Evolutionary conservation across 2,797 vertebrate genomes (phyloP).

Genomic region (Nannoperca australis): DNA sequence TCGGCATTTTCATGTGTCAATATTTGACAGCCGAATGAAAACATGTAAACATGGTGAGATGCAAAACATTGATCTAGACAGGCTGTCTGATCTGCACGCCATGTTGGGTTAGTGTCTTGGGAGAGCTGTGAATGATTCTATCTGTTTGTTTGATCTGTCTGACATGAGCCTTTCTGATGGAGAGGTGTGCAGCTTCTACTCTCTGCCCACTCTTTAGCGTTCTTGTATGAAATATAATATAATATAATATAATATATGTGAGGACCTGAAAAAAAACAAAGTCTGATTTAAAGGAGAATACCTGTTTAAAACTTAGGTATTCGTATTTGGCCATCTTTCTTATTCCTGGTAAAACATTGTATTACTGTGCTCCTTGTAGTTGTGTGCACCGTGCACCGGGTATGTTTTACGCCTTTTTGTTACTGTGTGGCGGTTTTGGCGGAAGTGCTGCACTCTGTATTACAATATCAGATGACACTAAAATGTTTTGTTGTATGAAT

Average conservation of each 20-base stretch:
- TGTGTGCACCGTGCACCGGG: neutral
- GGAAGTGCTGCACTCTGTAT: neutral
- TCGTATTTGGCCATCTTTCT: conserved; percentile 13
- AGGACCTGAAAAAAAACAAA: neutral
- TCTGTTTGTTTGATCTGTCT: conserved; percentile 43
- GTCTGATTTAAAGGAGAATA: neutral
- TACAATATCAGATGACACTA: too few relatives aligned
- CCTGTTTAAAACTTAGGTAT: neutral
- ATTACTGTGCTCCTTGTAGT: neutral
- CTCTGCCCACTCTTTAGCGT: neutral
- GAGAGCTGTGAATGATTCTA: conserved; percentile 25
- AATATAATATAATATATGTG: too few relatives aligned
- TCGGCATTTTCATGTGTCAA: conserved; percentile 37
- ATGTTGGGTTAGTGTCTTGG: conserved; percentile 27
- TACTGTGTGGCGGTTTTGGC: neutral
- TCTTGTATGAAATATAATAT: neutral
- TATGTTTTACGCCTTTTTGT: neutral
- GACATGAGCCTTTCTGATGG: neutral
- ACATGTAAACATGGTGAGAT: conserved; percentile 39
- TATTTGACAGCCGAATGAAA: conserved; percentile 47
- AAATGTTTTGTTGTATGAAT: too few relatives aligned
- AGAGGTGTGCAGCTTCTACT: neutral
- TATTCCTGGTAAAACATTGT: neutral
- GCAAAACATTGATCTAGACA: conserved; percentile 19
- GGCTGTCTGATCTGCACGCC: conserved; percentile 18